Percentiles rank a stretch among this genome's conserved stretches.
phyloP scores from a whole-genome alignment of 2,888 invertebrate genomes.

The Nephrotoma guestfalica region DNA sequence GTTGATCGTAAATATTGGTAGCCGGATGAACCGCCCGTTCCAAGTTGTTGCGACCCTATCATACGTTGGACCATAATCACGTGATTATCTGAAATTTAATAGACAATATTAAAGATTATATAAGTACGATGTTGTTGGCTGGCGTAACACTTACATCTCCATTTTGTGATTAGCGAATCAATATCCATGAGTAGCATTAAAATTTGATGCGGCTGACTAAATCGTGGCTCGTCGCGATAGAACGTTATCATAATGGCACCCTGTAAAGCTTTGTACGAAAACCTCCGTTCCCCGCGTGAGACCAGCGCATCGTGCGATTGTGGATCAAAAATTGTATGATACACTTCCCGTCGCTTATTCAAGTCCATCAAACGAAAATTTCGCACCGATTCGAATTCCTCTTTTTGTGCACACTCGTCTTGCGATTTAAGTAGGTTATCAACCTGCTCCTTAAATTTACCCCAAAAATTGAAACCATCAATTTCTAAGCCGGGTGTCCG shows the following conservation, averaged over 20 bases:
- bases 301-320: conserved; percentile 70
- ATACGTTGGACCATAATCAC: conserved; percentile 97
- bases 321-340: conserved; percentile 79
- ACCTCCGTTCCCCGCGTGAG: conserved; percentile 55
- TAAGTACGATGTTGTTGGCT: not conserved
- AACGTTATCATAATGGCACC: conserved; percentile 97
- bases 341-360: conserved; percentile 67
- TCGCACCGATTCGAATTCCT: conserved; percentile 44
- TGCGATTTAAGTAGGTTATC: conserved; percentile 55
- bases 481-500: conserved; percentile 83
- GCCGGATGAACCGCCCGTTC: conserved; percentile 96
- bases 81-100: conserved; percentile 72
- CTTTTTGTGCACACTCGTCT: conserved; percentile 45
- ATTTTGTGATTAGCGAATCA: conserved; percentile 94
- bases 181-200: conserved; percentile 92
- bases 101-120: not conserved
- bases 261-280: conserved; percentile 83
- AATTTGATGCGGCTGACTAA: conserved; percentile 95
- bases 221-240: conserved; percentile 92
- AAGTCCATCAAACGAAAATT: conserved; percentile 56
- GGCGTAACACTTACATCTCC: conserved; percentile 69
- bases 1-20: conserved; percentile 96
- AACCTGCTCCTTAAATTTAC: conserved; percentile 66
- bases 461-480: conserved; percentile 86
- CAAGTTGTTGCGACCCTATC: conserved; percentile 92